Base-by-base conservation (phyloP, 2,888 invertebrate species). In the Oxycera nigricornis region DNA sequence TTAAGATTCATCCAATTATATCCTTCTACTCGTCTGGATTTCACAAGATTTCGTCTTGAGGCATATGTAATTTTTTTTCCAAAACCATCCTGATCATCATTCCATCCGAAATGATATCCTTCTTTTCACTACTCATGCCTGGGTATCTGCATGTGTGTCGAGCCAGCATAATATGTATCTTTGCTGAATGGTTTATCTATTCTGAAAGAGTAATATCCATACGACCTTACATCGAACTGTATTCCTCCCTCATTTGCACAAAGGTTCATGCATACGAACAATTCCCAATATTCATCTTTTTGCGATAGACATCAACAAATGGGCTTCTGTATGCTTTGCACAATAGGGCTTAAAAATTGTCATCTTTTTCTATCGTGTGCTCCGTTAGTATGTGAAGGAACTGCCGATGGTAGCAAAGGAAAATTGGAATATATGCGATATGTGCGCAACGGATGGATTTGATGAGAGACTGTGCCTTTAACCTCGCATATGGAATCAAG, bases 231-330 rank as follows among this genome's bases (percentile, higher is more conserved):
- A 9, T 61, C 52, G 20, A 17, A 61, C 31, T 17, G 61, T 61
- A 61, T 61, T 17, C 2, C 61, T 61, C 26, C 61, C 61, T 61
- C 61, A 61, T 61, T 61, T 61, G 61, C 61, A 61, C 61, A 61
- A 31, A 28, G 61, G 31, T 31, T 61, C 20, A 30, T 61, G 31
- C 61, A 61, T 31, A 61, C 26, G 61, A 61, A 61, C 61, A 61
- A 61, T 61, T 61, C 26, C 61, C 61, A 61, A 61, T 61, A 61
- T 61, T 61, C 31, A 61, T 61, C 61, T 61, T 61, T 61, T 61
- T 61, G 61, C 61, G 61, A 61, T 61, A 61, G 61, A 61, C 26
- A 61, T 61, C 61, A 61, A 61, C 61, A 61, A 61, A 61, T 61
- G 61, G 31, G 31, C 61, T 61, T 26, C 61, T 31, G 61, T 31